Evolutionary conservation across 2,113 vertebrate genomes (phyloP).

Genomic region (Lamprotornis superbus): DNA sequence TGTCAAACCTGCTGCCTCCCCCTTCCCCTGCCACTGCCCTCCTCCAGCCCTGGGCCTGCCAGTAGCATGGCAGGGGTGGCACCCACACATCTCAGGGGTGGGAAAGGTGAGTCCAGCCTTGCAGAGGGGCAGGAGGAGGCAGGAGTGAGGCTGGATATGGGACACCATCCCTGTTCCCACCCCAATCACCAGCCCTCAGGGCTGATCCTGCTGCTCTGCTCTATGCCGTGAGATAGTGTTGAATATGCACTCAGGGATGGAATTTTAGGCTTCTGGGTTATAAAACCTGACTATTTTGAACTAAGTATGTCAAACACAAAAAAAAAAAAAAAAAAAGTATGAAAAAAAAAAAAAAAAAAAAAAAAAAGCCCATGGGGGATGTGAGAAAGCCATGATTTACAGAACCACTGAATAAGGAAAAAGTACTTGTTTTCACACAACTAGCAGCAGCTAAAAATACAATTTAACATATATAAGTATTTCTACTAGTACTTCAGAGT

Average conservation of each 20-base stretch:
- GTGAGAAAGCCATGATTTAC: not conserved
- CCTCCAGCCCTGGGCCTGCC: not conserved
- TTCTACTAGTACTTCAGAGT: conserved; percentile 17
- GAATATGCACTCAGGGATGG: not conserved
- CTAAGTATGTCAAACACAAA: not conserved
- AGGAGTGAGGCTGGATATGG: not conserved
- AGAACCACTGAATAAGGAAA: not conserved
- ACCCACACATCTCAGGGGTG: accelerated
- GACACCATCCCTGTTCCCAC: not conserved
- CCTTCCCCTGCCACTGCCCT: not conserved
- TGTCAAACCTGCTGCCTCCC: not conserved
- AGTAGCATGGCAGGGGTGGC: accelerated
- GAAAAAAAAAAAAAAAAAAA: not conserved
- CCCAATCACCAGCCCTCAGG: accelerated
- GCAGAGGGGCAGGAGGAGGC: not conserved
- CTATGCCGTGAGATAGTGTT: accelerated
- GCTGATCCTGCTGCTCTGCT: not conserved
- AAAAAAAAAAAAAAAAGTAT: not conserved
- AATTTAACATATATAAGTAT: conserved; percentile 4
- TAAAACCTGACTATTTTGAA: not conserved
- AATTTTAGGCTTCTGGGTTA: not conserved
- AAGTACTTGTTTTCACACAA: not conserved
- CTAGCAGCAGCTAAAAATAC: conserved; percentile 35
- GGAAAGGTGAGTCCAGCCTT: not conserved
- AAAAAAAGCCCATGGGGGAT: not conserved